A percentile compares a stretch with the other conserved stretches of the same genome.
Evolutionary conservation across 2,113 vertebrate species (phyloP).

Genomic region (Etheostoma spectabile): DNA sequence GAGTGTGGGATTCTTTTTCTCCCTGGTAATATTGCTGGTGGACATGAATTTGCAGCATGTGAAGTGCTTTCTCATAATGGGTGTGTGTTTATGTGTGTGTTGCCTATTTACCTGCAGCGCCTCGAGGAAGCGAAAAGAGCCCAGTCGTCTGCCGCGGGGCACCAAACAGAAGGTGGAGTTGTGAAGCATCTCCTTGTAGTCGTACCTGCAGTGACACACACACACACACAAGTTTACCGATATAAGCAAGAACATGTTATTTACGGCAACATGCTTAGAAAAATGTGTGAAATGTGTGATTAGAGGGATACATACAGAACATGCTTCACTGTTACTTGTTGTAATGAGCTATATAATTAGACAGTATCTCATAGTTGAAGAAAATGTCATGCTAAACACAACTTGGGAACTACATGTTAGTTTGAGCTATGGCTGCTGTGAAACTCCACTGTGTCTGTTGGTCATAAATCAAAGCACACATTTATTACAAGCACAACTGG

Average conservation of each 20-base stretch:
- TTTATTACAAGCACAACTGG: too few relatives aligned
- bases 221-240: conserved; percentile 26
- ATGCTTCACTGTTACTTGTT: neutral
- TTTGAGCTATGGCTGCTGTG: neutral
- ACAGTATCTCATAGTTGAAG: neutral
- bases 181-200: conserved; percentile 99
- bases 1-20: conserved; percentile 20
- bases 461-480: neutral
- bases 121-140: conserved; percentile 96
- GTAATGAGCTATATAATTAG: conserved; percentile 1
- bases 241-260: neutral
- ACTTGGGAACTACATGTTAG: too few relatives aligned
- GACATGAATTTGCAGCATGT: conserved; percentile 21
- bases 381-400: neutral
- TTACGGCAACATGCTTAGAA: neutral
- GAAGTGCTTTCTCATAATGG: neutral
- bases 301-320: neutral
- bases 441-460: neutral
- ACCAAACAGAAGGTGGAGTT: conserved; percentile 99
- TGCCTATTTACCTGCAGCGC: conserved; percentile 73
- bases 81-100: conserved; percentile 10
- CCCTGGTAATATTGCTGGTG: neutral
- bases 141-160: conserved; percentile 96
- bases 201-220: conserved; percentile 86
- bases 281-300: neutral